Base-by-base conservation (phyloP, 2,113 vertebrate species). In the Syrmaticus mikado region DNA sequence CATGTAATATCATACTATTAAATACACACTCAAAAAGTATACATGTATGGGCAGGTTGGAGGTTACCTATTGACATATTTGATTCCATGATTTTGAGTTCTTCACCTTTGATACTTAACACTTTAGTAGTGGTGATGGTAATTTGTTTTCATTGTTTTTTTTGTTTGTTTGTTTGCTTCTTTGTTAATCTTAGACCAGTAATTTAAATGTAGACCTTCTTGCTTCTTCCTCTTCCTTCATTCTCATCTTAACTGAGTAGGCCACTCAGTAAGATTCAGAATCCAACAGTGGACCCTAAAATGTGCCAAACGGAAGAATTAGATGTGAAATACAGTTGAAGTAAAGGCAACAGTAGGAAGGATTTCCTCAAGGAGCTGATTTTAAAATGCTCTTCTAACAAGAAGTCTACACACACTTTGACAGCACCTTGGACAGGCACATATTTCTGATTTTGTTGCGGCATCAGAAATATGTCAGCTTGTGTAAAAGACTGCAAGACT, bases 391-490 rank as follows among this genome's bases (percentile, higher is more conserved):
- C 6, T 94, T 90, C 77, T 94, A 71, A 87, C 77, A 87, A 93
- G 75, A 62, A 87, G 70, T 68, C 74, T 93, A n/a, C 50, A 84
- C 71, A 16, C n/a, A 45, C 64, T 94, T 94, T 95, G 83, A 89
- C 91, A 82, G 38, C 62, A 68, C 71, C 58, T 61, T 87, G 58
- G 89, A 58, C 36, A 85, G 52, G 66, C 71, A 83, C 24, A 68
- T 4, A 45, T 79, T 89, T 87, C 84, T 73, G 41, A 72, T 46
- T 89, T 90, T 90, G 64, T 91, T 75, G 70, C 67, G 70, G 75
- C 72, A 87, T 81, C 46, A 66, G 79, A 89, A 89, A 50, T 53
- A 79, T 28, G 30, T 62, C 53, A 95, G 53, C 8, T 48, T 50
- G 27, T 80, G 64, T 82, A 45, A 95, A 80, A 76, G 72, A 53